Evolutionary conservation across 2,888 invertebrate genomes (phyloP).

Genomic region (Drosophila trichaetosa): DNA sequence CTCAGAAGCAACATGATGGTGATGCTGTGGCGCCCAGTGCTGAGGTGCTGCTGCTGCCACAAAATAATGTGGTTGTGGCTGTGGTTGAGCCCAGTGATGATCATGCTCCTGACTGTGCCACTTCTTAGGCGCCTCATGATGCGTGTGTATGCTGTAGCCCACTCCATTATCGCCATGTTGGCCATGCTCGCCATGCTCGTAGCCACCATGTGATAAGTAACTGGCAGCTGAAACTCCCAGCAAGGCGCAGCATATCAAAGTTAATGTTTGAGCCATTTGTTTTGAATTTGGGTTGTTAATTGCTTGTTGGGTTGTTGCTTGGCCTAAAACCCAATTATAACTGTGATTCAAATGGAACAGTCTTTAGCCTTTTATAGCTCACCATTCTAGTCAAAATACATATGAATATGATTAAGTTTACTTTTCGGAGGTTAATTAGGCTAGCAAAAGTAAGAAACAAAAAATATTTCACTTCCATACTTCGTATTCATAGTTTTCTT

Average conservation of each 20-base stretch:
- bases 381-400: conserved; percentile 37
- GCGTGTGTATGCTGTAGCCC: conserved; percentile 72
- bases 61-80: conserved; percentile 52
- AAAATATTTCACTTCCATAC: conserved; percentile 62
- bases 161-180: conserved; percentile 34
- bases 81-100: conserved; percentile 63
- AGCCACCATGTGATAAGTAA: conserved; percentile 59
- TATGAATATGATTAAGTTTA: conserved; percentile 45
- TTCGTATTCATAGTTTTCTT: conserved; percentile 43
- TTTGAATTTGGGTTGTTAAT: conserved; percentile 1
- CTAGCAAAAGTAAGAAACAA: conserved; percentile 52
- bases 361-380: conserved; percentile 48
- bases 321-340: conserved; percentile 44
- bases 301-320: conserved; percentile 38
- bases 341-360: conserved; percentile 51
- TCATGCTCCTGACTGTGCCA: conserved; percentile 60
- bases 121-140: conserved; percentile 63
- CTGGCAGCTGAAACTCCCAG: conserved; percentile 60
- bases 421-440: conserved; percentile 70
- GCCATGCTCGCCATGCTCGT: conserved; percentile 48
- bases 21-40: conserved; percentile 64
- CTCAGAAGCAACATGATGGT: conserved; percentile 75
- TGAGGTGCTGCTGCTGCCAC: conserved; percentile 52
- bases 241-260: conserved; percentile 53
- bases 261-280: conserved; percentile 49